phyloP scores from a whole-genome alignment of 2,113 vertebrate species.

The Ciconia maguari region DNA sequence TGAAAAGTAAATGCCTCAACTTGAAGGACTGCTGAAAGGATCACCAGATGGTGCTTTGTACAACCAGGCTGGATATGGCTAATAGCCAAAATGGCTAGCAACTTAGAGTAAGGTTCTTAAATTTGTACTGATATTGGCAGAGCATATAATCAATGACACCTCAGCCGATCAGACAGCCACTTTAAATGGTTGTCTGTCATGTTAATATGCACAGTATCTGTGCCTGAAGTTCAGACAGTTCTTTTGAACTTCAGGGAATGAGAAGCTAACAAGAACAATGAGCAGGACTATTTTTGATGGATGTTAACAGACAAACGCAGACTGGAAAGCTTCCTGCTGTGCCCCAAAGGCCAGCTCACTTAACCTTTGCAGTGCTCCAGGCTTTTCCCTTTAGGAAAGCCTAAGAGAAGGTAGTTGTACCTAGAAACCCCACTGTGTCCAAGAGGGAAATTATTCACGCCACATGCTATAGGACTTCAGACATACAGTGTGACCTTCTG shows the following conservation, averaged over 20 bases:
- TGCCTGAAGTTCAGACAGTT: background rate
- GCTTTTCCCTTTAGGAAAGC: background rate
- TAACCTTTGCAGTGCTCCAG: background rate
- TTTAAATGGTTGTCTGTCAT: background rate
- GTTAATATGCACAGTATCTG: background rate
- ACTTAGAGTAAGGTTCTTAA: background rate
- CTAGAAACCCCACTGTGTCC: background rate
- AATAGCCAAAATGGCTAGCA: background rate
- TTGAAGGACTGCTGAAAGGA: background rate
- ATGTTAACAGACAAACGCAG: background rate
- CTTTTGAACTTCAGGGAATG: background rate
- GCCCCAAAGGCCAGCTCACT: background rate
- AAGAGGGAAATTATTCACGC: background rate
- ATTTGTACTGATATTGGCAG: background rate
- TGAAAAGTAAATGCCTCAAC: background rate
- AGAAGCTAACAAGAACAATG: background rate
- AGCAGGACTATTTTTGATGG: background rate
- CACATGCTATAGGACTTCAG: background rate
- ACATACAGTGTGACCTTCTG: background rate
- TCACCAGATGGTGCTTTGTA: background rate
- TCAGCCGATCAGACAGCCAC: fast-evolving
- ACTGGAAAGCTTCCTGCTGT: background rate
- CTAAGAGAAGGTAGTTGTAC: background rate
- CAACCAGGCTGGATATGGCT: background rate
- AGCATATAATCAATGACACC: background rate